Evolutionary conservation across 2,888 invertebrate species (phyloP).

Genomic region (Galerucella pusilla): DNA sequence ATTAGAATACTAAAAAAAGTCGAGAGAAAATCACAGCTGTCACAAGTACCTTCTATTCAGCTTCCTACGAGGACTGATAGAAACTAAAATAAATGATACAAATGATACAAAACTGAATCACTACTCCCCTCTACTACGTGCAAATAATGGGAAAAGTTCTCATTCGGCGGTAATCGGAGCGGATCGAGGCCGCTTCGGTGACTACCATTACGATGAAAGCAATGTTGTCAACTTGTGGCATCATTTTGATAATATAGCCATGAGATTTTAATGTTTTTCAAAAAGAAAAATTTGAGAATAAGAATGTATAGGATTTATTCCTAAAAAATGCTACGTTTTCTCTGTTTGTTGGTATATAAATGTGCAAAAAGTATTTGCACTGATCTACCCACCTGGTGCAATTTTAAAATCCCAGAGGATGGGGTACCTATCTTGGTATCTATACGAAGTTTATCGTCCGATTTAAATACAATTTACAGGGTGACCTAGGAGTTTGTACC

Average conservation of each 20-base stretch:
- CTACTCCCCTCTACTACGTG: slow-evolving; percentile 22
- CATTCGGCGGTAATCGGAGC: slow-evolving; percentile 29
- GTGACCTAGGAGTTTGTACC: too few species aligned
- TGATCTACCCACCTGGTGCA: too few species aligned
- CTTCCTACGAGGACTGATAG: neutral
- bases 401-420: too few species aligned
- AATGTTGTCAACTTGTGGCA: slow-evolving; percentile 9
- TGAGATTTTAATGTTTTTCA: too few species aligned
- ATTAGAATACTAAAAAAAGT: slow-evolving; percentile 17
- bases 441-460: too few species aligned
- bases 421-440: too few species aligned
- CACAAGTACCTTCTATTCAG: neutral
- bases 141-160: slow-evolving; percentile 35
- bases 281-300: too few species aligned
- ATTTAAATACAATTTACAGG: too few species aligned
- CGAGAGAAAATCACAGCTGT: slow-evolving; percentile 1
- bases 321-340: too few species aligned
- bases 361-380: too few species aligned
- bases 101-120: slow-evolving; percentile 19
- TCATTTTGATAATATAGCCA: neutral
- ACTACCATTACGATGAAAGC: slow-evolving; percentile 21
- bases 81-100: slow-evolving; percentile 21
- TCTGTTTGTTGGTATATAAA: too few species aligned
- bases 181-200: slow-evolving; percentile 29
- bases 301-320: too few species aligned